Evolutionary conservation across 2,113 vertebrate species (phyloP), one percentile per base, ranked within the genome.

Genomic region (Vombatus ursinus): DNA sequence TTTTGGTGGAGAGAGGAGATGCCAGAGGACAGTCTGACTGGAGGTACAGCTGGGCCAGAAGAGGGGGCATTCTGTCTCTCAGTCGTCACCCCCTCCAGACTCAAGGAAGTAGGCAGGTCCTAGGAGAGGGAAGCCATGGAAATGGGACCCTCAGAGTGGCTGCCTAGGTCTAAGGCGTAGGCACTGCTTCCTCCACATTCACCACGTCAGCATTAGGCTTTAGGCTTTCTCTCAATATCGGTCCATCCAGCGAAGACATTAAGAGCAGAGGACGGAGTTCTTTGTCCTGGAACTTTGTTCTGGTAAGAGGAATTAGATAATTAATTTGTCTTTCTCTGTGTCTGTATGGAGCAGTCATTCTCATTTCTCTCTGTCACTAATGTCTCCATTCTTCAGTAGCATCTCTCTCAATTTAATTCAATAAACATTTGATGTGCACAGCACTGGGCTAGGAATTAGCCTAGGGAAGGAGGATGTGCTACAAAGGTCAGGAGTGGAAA

Each of bases 231-330:
- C 61, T 77, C 61, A 77, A 19, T 77, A 16, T 9, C 6, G 14
- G 37, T 37, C 61, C 4, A 77, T 77, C 37, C 61, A 77, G 16
- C n/a, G 37, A 44, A 8, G n/a, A 84, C 6, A 84, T 44, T 14
- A 28, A 84, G n/a, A 44, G 7, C n/a, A 84, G 68, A 84, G 68
- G n/a, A 84, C 6, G 3, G 68, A 77, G 2, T n/a, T 77, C 37
- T 77, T 68, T 14, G 28, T 77, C 37, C 68, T 77, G 14, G 68
- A 84, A 23, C 28, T 94, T 53, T 25, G 7, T 77, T 90, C 11
- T 50, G 94, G 89, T 89, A 94, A 92, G n/a, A 53, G 93, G 47
- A 53, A 24, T 93, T 94, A 57, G 37, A 53, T 51, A 57, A 48
- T 93, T 93, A n/a, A 1, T 90, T 52, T 57, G 0, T 28, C 50